Evolutionary conservation across 2,888 invertebrate species (phyloP).

Genomic region (Melinaea menophilus): DNA sequence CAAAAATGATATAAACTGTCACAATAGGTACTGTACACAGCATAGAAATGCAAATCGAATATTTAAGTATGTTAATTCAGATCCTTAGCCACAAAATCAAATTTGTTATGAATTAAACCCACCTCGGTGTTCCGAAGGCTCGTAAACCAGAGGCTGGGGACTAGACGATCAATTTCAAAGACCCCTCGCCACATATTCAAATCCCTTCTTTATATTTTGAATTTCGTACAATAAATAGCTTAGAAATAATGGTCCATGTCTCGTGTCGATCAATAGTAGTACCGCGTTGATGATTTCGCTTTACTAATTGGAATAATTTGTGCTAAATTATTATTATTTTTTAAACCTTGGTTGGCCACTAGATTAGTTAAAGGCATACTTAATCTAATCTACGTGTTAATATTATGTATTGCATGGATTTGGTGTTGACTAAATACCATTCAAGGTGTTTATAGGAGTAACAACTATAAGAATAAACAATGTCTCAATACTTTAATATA

Average conservation of each 20-base stretch:
- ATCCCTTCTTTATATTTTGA: conserved; percentile 73
- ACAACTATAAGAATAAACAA: conserved; percentile 13
- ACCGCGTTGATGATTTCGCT: conserved; percentile 6
- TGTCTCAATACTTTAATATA: conserved; percentile 15
- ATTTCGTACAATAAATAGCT: conserved; percentile 56
- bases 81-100: conserved; percentile 52
- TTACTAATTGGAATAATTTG: conserved; percentile 14
- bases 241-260: conserved; percentile 22
- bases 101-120: conserved; percentile 69
- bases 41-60: neutral
- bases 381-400: too few species aligned
- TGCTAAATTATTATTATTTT: neutral
- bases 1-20: neutral
- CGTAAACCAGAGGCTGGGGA: conserved; percentile 72
- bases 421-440: too few species aligned
- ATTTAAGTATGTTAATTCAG: conserved; percentile 19
- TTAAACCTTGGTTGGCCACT: too few species aligned
- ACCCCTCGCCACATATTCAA: conserved; percentile 71
- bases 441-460: neutral
- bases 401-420: too few species aligned
- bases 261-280: conserved; percentile 18
- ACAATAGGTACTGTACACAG: neutral
- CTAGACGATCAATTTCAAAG: conserved; percentile 74
- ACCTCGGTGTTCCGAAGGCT: conserved; percentile 55
- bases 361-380: too few species aligned